Conservation (phyloP, 2,113 vertebrate genomes). For the Motacilla alba region DNA sequence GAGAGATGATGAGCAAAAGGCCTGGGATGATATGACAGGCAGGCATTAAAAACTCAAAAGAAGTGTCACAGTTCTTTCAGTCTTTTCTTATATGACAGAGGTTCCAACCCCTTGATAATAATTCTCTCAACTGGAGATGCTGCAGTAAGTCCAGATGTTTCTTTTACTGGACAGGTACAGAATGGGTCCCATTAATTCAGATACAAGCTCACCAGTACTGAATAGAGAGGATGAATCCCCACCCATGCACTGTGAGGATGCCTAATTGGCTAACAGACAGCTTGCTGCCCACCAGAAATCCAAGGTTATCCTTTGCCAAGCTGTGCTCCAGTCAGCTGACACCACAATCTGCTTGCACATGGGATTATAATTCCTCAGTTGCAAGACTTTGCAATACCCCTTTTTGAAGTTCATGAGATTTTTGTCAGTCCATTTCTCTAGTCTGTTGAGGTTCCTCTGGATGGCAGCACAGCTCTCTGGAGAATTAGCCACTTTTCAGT, state of each 20-base stretch:
- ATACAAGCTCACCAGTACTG: background rate
- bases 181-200: background rate
- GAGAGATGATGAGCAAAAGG: background rate
- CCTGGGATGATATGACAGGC: background rate
- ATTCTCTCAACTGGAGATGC: background rate
- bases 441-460: background rate
- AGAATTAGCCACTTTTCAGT: background rate
- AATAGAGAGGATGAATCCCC: background rate
- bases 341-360: background rate
- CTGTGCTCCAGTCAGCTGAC: background rate
- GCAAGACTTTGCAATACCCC: background rate
- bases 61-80: background rate
- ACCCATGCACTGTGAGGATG: too few species aligned
- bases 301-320: background rate
- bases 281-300: background rate
- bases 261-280: background rate
- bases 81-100: background rate
- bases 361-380: background rate
- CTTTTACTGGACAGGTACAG: background rate
- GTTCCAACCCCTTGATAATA: background rate
- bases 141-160: background rate
- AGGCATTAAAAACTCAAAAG: background rate
- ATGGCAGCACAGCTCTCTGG: background rate
- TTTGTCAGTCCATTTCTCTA: background rate
- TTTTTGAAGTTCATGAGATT: background rate